phyloP scores from a whole-genome alignment of 2,888 invertebrate genomes.

The Bombylius major region DNA sequence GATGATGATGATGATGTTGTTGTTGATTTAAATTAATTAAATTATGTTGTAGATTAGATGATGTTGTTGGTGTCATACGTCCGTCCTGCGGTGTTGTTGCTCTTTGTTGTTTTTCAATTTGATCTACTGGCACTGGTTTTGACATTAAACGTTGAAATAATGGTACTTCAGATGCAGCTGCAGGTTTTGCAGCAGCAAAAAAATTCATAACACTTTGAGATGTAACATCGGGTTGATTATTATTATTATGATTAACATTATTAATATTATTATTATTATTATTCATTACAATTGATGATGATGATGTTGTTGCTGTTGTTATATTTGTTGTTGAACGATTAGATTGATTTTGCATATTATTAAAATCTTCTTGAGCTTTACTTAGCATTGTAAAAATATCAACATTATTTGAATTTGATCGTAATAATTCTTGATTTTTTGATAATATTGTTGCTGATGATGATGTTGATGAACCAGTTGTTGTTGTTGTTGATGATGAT shows the following conservation, averaged over 20 bases:
- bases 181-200: constrained; percentile 48
- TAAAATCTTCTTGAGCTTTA: constrained; percentile 80
- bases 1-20: neutral
- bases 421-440: constrained; percentile 10
- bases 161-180: constrained; percentile 46
- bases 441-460: constrained; percentile 9
- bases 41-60: constrained; percentile 8
- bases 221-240: constrained; percentile 47
- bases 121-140: constrained; percentile 55
- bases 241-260: no score
- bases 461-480: neutral
- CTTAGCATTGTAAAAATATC: constrained; percentile 79
- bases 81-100: constrained; percentile 57
- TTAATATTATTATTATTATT: neutral
- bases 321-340: constrained; percentile 8
- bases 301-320: constrained; percentile 13
- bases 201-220: constrained; percentile 80
- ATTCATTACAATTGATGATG: constrained; percentile 21
- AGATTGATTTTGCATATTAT: constrained; percentile 36
- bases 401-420: constrained; percentile 32
- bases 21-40: neutral
- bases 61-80: constrained; percentile 29
- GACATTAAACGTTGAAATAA: constrained; percentile 68
- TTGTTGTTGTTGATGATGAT: constrained; percentile 18
- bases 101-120: constrained; percentile 78